phyloP scores from a whole-genome alignment of 2,113 vertebrate species.

The Ptilonorhynchus violaceus region DNA sequence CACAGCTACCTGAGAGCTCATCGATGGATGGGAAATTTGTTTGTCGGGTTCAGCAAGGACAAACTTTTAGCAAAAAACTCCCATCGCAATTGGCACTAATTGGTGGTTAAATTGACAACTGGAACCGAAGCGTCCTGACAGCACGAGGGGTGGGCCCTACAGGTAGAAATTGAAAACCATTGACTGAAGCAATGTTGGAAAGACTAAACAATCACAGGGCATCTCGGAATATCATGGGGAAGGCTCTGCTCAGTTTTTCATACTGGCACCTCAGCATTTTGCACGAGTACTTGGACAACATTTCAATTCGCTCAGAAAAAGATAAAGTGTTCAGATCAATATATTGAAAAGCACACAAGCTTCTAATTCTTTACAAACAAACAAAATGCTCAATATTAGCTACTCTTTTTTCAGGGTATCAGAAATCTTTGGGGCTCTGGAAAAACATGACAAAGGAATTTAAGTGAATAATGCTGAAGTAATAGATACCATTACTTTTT shows the following conservation, averaged over 20 bases:
- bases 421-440: neutral
- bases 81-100: slow-evolving; percentile 41
- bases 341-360: neutral
- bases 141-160: slow-evolving; percentile 5
- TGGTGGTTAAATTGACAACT: slow-evolving; percentile 42
- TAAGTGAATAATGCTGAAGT: neutral
- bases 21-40: neutral
- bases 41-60: slow-evolving; percentile 2
- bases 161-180: slow-evolving; percentile 32
- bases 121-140: slow-evolving; percentile 36
- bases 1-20: neutral
- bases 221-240: neutral
- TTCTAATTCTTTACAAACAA: neutral
- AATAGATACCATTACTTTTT: neutral
- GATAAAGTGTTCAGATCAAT: neutral
- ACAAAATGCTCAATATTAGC: neutral
- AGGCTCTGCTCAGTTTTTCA: neutral
- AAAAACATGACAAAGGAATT: neutral
- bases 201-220: neutral
- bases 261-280: neutral
- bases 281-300: neutral
- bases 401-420: neutral
- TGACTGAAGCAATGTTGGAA: neutral
- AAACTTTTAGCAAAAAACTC: neutral
- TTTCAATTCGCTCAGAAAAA: neutral